Base-by-base conservation (phyloP, 2,113 vertebrate species). In the Phyllostomus hastatus region DNA sequence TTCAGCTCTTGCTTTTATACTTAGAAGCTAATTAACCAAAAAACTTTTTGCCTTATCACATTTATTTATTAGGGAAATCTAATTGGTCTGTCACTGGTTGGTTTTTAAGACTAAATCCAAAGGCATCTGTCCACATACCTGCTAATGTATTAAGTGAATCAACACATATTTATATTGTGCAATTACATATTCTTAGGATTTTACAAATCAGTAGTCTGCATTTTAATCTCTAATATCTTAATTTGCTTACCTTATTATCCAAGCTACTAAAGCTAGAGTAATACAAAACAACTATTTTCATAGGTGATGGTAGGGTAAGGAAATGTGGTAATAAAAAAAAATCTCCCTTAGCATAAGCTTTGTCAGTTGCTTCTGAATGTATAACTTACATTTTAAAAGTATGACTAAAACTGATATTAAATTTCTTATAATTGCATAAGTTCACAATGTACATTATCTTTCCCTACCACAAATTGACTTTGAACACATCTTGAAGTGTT, bases 31-130 rank as follows among this genome's bases (percentile, higher is more conserved):
- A 85, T 69, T 92, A 84, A 78, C 33, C 54, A 69, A 70, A 95
- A 97, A 73, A 78, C 4, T 43, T 94, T 94, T 96, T 94, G 61
- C 69, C n/a, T 89, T 91, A 78, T 91, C 43, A 97, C 16, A 85
- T 84, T 66, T 92, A 66, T 86, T 91, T 94, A 82, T 84, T 85
- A 88, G 61, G 83, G 67, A 91, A 96, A 80, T 38, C 17, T 94
- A 70, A 95, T 90, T 96, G 92, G 66, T 89, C 73, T 96, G 46
- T 83, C 43, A 66, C 41, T 61, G 80, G 95, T 92, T 76, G 86
- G 31, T 79, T 76, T 80, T 94, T 92, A 78, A 96, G 85, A 94
- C 35, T 82, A 85, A 90, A 73, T 92, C 43, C 76, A 75, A 95
- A 94, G 26, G 31, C 86, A 75, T 95, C 66, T 88, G 50, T 80